Conservation (phyloP, 2,888 invertebrate genomes). For the Phragmatobia fuliginosa region DNA sequence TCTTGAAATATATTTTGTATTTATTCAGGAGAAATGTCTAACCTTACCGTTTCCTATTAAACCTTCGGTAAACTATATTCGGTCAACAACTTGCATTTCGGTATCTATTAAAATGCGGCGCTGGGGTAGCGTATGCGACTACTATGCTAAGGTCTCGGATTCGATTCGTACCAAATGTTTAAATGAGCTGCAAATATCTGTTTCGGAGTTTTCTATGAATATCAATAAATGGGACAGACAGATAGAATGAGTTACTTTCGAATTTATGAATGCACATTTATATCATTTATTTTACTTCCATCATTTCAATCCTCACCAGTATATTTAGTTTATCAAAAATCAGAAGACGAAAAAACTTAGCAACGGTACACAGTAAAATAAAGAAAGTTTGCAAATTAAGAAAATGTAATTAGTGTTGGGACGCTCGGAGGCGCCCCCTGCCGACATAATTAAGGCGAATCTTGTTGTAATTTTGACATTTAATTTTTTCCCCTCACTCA, state of each 20-base stretch:
- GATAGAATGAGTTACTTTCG: no score
- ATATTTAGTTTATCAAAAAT: slow-evolving; percentile 5
- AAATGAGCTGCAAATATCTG: no score
- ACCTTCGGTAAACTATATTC: no score
- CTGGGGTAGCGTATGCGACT: no score
- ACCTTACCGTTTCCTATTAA: no score
- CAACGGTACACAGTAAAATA: slow-evolving; percentile 44
- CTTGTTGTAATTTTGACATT: slow-evolving; percentile 86
- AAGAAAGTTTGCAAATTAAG: slow-evolving; percentile 84
- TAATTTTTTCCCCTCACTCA: slow-evolving; percentile 80
- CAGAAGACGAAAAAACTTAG: slow-evolving; percentile 27
- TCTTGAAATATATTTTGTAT: not conserved
- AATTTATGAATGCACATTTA: no score
- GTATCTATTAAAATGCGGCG: no score
- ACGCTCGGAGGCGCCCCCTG: slow-evolving; percentile 41
- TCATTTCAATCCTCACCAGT: not conserved
- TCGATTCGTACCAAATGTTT: no score
- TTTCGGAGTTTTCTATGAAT: no score
- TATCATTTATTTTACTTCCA: no score
- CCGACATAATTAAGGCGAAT: slow-evolving; percentile 84
- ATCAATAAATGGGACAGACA: no score
- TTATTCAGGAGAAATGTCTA: not conserved
- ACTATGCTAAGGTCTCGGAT: no score
- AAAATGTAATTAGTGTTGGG: slow-evolving; percentile 82
- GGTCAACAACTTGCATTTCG: not conserved